These are phyloP conservation scores for Pogonomyrmex californicus DNA, from an alignment of 1,140 invertebrate genomes.

Conservation along the genomic window DNA sequence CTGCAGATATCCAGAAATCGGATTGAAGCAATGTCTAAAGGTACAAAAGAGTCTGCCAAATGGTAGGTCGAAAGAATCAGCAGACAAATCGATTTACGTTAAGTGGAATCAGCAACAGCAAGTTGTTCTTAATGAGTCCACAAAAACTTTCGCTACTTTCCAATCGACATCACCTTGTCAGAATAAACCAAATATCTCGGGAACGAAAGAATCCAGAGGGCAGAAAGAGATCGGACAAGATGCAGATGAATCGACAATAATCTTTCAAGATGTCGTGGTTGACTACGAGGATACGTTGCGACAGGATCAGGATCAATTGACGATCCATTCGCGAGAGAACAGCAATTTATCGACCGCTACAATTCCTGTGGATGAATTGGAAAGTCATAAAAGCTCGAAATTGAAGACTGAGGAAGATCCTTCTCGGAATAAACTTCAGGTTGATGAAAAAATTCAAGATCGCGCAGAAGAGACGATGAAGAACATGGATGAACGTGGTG, in stretches of 20 bases:
- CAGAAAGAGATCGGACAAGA: slow-evolving; percentile 17
- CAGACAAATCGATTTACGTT: slow-evolving; percentile 9
- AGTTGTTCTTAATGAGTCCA: slow-evolving; percentile 36
- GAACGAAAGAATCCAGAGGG: slow-evolving; percentile 15
- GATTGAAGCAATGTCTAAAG: slow-evolving; percentile 73
- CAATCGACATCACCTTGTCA: slow-evolving; percentile 31
- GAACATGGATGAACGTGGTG: slow-evolving; percentile 45
- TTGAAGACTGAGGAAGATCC: slow-evolving; percentile 28
- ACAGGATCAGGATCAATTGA: slow-evolving; percentile 26
- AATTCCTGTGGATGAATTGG: slow-evolving; percentile 68
- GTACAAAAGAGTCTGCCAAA: slow-evolving; percentile 72
- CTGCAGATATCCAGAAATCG: slow-evolving; percentile 70
- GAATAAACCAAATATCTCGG: neutral
- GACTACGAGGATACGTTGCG: slow-evolving; percentile 18
- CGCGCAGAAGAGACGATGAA: slow-evolving; percentile 18
- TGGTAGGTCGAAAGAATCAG: slow-evolving; percentile 51
- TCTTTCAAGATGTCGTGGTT: slow-evolving; percentile 50
- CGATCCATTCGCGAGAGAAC: slow-evolving; percentile 65
- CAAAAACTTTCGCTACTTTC: slow-evolving; percentile 66
- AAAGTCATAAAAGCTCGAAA: slow-evolving; percentile 61
- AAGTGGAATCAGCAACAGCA: slow-evolving; percentile 54
- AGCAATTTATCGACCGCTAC: slow-evolving; percentile 71
- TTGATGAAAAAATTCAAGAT: neutral
- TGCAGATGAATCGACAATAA: slow-evolving; percentile 27
- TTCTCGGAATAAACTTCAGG: slow-evolving; percentile 24